A percentile compares a stretch with the other conserved stretches of the same genome.
phyloP scores from a whole-genome alignment of 2,797 vertebrate species.

The Pseudochaenichthys georgianus region DNA sequence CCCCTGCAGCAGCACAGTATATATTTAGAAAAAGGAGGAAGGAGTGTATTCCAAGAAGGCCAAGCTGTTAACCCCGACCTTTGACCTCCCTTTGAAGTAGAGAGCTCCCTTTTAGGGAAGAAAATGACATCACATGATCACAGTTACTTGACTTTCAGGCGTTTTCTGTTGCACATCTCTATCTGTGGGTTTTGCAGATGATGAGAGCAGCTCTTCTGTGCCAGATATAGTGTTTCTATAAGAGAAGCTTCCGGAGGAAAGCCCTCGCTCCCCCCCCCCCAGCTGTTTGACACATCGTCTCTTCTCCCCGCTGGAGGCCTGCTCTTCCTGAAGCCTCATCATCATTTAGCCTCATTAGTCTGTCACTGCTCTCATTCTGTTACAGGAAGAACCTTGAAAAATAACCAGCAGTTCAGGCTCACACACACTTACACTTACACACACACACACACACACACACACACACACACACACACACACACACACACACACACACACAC shows the following conservation, averaged over 20 bases:
- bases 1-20: neutral
- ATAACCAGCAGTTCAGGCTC: slow-evolving; percentile 36
- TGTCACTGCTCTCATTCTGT: slow-evolving; percentile 77
- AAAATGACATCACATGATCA: slow-evolving; percentile 29
- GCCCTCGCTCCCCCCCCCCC: slow-evolving; percentile 23
- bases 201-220: slow-evolving; percentile 23
- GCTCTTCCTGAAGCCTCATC: slow-evolving; percentile 71
- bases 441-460: no score
- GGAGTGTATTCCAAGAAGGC: slow-evolving; percentile 24
- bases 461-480: no score
- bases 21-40: neutral
- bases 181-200: neutral
- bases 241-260: slow-evolving; percentile 49
- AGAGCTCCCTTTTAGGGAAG: slow-evolving; percentile 18
- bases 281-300: slow-evolving; percentile 63
- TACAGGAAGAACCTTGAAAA: slow-evolving; percentile 79
- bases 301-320: slow-evolving; percentile 50
- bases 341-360: slow-evolving; percentile 83
- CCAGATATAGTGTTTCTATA: slow-evolving; percentile 49
- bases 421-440: slow-evolving; percentile 19
- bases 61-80: slow-evolving; percentile 45
- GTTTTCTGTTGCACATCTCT: neutral
- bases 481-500: no score
- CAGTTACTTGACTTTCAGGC: slow-evolving; percentile 9
- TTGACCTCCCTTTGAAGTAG: slow-evolving; percentile 39